These are phyloP conservation scores for Eurypyga helias DNA, from an alignment of 2,113 vertebrate genomes.

Conservation along the genomic window DNA sequence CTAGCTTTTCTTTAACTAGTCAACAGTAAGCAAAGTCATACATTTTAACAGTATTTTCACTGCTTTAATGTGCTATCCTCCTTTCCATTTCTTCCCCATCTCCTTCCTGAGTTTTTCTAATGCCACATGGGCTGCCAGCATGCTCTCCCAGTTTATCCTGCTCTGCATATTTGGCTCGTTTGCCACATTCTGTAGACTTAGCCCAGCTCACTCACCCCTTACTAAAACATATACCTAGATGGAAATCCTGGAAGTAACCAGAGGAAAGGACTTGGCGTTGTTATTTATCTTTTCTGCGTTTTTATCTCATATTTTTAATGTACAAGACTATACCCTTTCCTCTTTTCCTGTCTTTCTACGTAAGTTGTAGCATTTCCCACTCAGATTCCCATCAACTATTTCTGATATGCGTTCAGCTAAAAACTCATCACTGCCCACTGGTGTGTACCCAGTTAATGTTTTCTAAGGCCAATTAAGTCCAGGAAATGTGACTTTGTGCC, in stretches of 20 bases:
- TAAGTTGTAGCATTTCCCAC: not conserved
- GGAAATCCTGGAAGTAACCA: not conserved
- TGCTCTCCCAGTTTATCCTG: not conserved
- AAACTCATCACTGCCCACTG: not conserved
- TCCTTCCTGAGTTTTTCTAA: not conserved
- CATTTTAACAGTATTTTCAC: not conserved
- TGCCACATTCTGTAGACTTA: not conserved
- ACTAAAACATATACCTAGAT: not conserved
- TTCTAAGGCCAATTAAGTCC: not conserved
- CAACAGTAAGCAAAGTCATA: not conserved
- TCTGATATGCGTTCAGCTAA: not conserved
- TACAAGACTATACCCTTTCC: not conserved
- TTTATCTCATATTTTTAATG: not conserved
- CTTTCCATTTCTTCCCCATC: not conserved
- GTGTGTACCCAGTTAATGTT: not conserved
- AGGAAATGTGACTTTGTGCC: not conserved
- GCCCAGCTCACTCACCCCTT: not conserved
- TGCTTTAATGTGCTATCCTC: not conserved
- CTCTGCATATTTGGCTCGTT: not conserved
- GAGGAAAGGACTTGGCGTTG: not conserved
- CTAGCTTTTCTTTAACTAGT: not conserved
- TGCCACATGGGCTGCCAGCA: not conserved
- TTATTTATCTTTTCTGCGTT: not conserved
- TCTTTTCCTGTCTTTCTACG: not conserved
- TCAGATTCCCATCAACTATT: not conserved